These are phyloP conservation scores for Hyposoter dolosus DNA, from an alignment of 2,888 invertebrate species.

Conservation along the genomic window DNA sequence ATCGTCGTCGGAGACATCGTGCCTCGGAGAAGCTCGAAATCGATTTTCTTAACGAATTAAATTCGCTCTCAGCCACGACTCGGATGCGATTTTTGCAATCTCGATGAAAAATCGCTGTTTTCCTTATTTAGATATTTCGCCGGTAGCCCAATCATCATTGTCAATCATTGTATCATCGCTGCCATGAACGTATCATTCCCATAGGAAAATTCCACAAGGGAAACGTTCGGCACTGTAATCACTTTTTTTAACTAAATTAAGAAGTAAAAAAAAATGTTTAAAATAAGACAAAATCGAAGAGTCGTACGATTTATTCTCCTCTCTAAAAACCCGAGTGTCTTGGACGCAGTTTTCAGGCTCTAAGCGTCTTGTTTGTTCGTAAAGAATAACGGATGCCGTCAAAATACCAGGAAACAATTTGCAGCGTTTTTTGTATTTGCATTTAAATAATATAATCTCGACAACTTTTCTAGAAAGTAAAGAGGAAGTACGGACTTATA, in stretches of 20 bases:
- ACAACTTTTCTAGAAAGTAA: too few relatives aligned
- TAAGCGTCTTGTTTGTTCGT: not conserved
- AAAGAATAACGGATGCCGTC: not conserved
- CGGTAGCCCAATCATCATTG: not conserved
- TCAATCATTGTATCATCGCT: conserved; percentile 10
- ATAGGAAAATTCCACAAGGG: not conserved
- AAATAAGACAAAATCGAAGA: not conserved
- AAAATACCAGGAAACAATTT: not conserved
- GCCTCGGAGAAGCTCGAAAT: not conserved
- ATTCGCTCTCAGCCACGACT: not conserved
- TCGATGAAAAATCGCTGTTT: not conserved
- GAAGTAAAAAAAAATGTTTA: conserved; percentile 7
- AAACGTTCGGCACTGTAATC: conserved; percentile 15
- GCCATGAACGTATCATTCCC: conserved; percentile 16
- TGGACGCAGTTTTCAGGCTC: not conserved
- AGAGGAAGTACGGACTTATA: too few relatives aligned
- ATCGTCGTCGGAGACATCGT: not conserved
- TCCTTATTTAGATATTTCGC: not conserved
- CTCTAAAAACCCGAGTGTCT: not conserved
- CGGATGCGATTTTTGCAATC: not conserved
- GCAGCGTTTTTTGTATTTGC: too few relatives aligned
- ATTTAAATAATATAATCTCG: too few relatives aligned
- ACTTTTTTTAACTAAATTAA: conserved; percentile 18
- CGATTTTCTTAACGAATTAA: not conserved
- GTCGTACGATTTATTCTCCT: not conserved